phyloP scores from a whole-genome alignment of 2,113 vertebrate genomes.

The Oncorhynchus tshawytscha region DNA sequence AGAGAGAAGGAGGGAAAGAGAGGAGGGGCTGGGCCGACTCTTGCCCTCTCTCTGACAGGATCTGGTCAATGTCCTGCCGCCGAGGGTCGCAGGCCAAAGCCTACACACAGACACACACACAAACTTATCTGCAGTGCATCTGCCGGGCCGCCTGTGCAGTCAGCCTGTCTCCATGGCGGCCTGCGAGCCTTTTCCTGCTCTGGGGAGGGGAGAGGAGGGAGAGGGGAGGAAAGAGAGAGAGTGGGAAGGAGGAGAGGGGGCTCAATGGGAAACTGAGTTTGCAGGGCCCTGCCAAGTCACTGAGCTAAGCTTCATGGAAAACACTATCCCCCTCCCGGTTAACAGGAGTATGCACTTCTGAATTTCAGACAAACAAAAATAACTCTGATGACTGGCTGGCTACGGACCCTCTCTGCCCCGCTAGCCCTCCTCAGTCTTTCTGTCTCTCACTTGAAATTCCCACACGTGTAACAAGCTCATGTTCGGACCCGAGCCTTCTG shows the following conservation, averaged over 20 bases:
- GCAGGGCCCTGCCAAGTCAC: no score
- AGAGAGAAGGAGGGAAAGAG: conserved; percentile 43
- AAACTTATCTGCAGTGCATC: conserved; percentile 97
- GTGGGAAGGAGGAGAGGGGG: conserved; percentile 65
- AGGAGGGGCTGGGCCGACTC: conserved; percentile 79
- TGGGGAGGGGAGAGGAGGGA: conserved; percentile 29
- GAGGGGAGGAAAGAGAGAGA: conserved; percentile 66
- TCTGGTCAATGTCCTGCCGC: conserved; percentile 99
- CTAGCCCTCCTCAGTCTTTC: conserved; percentile 28
- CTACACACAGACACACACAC: conserved; percentile 93
- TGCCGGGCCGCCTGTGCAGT: conserved; percentile 94
- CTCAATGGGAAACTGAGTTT: conserved; percentile 71
- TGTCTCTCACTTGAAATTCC: conserved; percentile 64
- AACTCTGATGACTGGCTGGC: conserved; percentile 49
- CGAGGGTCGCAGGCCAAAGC: conserved; percentile 90
- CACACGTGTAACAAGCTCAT: conserved; percentile 57
- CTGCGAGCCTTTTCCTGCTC: conserved; percentile 86
- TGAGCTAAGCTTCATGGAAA: conserved; percentile 75
- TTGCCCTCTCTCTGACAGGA: conserved; percentile 95
- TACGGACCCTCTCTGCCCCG: conserved; percentile 32
- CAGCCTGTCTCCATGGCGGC: conserved; percentile 94
- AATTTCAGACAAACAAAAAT: conserved; percentile 67
- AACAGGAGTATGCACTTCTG: conserved; percentile 71
- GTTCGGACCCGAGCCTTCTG: conserved; percentile 42
- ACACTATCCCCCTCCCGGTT: conserved; percentile 75